A percentile compares a stretch with the other conserved stretches of the same genome.
Evolutionary conservation across 2,113 vertebrate genomes (phyloP).

Genomic region (Pachycephala philippinensis): DNA sequence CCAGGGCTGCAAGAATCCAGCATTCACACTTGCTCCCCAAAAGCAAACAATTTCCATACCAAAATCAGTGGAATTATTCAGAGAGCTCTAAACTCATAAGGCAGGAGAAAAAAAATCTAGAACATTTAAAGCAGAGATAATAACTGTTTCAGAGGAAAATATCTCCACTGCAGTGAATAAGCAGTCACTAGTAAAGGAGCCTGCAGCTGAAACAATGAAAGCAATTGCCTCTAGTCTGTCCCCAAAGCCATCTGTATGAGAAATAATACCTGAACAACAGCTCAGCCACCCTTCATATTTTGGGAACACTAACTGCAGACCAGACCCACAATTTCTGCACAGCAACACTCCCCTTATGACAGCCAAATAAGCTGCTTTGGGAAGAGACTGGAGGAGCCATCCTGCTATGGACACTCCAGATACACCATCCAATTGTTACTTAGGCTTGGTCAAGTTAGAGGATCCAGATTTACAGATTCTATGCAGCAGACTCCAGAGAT

Average conservation of each 20-base stretch:
- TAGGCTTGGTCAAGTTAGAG: background rate
- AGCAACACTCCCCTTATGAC: background rate
- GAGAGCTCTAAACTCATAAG: background rate
- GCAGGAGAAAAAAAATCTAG: fast-evolving
- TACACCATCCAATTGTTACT: background rate
- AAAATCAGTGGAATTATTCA: constrained; percentile 12
- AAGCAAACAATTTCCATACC: constrained; percentile 16
- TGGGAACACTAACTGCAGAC: background rate
- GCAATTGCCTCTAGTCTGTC: background rate
- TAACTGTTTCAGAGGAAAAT: background rate
- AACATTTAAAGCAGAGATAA: background rate
- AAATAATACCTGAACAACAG: background rate
- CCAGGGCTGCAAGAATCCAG: background rate
- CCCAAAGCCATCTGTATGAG: background rate
- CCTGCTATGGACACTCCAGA: background rate
- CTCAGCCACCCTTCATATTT: background rate
- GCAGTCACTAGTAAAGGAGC: background rate
- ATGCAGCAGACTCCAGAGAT: background rate
- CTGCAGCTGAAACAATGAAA: background rate
- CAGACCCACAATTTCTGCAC: background rate
- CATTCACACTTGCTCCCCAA: background rate
- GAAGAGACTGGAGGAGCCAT: background rate
- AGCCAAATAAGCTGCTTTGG: background rate
- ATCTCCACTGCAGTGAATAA: background rate
- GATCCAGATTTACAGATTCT: background rate